Conservation (phyloP, 1,140 invertebrate genomes). For the Diabrotica undecimpunctata region DNA sequence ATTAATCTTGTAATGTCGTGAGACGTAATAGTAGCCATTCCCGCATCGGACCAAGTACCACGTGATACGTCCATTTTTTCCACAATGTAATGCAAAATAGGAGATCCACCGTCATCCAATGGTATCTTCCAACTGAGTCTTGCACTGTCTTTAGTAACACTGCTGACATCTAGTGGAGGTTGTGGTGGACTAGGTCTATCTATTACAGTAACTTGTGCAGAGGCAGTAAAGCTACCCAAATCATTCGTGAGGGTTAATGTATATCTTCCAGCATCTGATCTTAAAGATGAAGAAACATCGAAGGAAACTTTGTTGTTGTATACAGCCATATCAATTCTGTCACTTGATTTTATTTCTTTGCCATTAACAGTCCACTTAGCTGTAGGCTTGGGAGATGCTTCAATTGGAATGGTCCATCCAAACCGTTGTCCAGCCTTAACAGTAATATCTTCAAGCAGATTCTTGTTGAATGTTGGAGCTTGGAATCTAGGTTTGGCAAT, state of each 20-base stretch:
- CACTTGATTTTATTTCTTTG: slow-evolving; percentile 60
- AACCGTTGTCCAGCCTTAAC: slow-evolving; percentile 89
- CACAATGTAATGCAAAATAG: slow-evolving; percentile 92
- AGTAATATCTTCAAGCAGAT: slow-evolving; percentile 77
- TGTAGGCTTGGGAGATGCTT: slow-evolving; percentile 74
- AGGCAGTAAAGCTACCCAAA: slow-evolving; percentile 73
- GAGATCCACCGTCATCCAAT: slow-evolving; percentile 85
- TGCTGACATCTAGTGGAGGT: slow-evolving; percentile 77
- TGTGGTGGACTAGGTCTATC: slow-evolving; percentile 86
- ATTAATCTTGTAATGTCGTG: slow-evolving; percentile 82
- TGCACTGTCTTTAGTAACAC: slow-evolving; percentile 87
- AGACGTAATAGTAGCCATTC: slow-evolving; percentile 77
- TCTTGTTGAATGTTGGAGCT: slow-evolving; percentile 82
- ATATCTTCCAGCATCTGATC: slow-evolving; percentile 81
- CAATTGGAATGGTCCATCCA: slow-evolving; percentile 83
- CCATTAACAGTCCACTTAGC: slow-evolving; percentile 91
- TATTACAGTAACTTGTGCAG: slow-evolving; percentile 82
- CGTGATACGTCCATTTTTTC: slow-evolving; percentile 96
- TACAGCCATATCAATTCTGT: slow-evolving; percentile 68
- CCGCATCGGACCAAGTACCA: slow-evolving; percentile 93
- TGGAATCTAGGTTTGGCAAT: slow-evolving; percentile 80
- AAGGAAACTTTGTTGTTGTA: slow-evolving; percentile 75
- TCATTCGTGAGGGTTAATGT: slow-evolving; percentile 82
- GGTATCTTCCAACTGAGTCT: slow-evolving; percentile 80
- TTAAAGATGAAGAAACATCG: slow-evolving; percentile 80